phyloP scores from a whole-genome alignment of 2,113 vertebrate genomes.

The Ellobius talpinus region DNA sequence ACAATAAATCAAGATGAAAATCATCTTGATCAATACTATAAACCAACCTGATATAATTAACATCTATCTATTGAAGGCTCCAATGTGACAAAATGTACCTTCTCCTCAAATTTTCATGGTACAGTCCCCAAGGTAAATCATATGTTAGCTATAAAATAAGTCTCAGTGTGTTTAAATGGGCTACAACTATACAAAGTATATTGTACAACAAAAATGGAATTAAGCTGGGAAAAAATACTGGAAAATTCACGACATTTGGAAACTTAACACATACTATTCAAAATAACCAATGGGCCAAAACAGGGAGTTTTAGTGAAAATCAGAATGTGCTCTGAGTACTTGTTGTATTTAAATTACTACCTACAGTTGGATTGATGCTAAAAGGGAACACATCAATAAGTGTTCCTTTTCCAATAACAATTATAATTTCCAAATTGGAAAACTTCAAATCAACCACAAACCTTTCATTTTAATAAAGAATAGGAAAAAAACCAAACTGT shows the following conservation, averaged over 20 bases:
- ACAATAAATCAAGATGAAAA: slow-evolving; percentile 1
- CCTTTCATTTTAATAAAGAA: slow-evolving; percentile 22
- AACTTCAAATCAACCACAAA: background rate
- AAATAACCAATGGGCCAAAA: background rate
- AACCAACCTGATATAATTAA: background rate
- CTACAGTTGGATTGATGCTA: background rate
- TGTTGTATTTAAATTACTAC: background rate
- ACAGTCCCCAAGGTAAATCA: no score
- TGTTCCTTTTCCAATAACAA: no score
- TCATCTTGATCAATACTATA: background rate
- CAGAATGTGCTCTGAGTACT: background rate
- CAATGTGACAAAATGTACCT: background rate
- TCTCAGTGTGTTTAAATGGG: background rate
- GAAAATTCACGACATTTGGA: background rate
- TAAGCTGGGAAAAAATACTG: background rate
- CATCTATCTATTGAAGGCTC: background rate
- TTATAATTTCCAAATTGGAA: background rate
- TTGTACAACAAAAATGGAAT: background rate
- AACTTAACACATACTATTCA: background rate
- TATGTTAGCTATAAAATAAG: background rate
- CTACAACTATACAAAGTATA: background rate
- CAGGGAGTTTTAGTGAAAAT: background rate
- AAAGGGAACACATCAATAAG: background rate
- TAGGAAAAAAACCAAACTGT: background rate
- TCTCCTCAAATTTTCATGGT: no score